Base-by-base conservation (phyloP, 2,797 vertebrate genomes). In the Manis pentadactyla region DNA sequence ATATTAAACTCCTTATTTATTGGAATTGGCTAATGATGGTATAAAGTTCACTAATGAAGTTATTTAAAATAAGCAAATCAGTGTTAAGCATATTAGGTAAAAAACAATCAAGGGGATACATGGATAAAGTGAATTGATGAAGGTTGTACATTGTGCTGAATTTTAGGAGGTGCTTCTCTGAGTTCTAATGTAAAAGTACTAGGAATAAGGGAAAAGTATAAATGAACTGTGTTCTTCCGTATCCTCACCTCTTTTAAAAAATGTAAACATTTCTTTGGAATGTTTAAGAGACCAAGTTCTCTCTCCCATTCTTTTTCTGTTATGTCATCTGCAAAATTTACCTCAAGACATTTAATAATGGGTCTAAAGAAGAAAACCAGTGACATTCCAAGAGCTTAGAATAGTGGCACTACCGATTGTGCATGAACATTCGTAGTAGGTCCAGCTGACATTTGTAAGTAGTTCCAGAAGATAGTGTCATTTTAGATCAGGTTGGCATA, bases 251-350 rank as follows among this genome's bases (percentile, higher is more conserved):
- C 14, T 49, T 84, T 87, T 83, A 23, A 64, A 95, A 90, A 74
- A 34, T 49, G 39, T 57, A 93, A 83, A 49, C 14, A 53, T 94
- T 91, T 73, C 84, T 92, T 90, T 88, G 18, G 19, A 53, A 86
- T 87, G 10, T 90, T 82, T 63, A 63, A 90, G 34, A 92, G 81
- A 87, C 9, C 63, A 93, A 55, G 3, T 23, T 96, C 7, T 92
- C 37, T 82, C 57, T 93, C 85, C 42, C 15, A 27, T 81, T 74
- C 23, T 94, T 88, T 93, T 81, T 66, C 78, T 87, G 0, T 91
- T 57, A 31, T 4, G 3, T 78, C 84, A 25, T 39, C 46, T 94
- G 39, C 66, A 82, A 74, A 87, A 55, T 49, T 39, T 75, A 46
- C n/a, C n/a, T 79, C 25, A 11, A 63, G 46, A 71, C 6, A 17